These are phyloP conservation scores for Syncerus caffer DNA, from an alignment of 2,797 vertebrate genomes.

Conservation along the genomic window DNA sequence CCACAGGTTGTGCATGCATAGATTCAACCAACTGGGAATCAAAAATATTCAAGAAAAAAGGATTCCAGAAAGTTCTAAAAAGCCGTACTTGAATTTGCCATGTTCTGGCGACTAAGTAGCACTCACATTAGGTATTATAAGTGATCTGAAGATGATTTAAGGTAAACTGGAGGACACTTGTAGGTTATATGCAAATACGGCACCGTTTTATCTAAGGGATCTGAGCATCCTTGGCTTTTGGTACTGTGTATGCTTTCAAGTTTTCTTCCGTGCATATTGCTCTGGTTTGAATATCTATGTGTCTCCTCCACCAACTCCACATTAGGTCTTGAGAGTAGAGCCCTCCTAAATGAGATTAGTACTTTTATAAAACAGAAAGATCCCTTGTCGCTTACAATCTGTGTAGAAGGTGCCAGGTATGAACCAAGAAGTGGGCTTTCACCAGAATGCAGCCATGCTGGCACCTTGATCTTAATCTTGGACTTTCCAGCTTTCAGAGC, in stretches of 20 bases:
- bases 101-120: neutral
- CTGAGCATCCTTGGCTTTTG: neutral
- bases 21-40: neutral
- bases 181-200: neutral
- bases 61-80: neutral
- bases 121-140: neutral
- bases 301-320: neutral
- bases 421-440: neutral
- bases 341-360: neutral
- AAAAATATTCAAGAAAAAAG: neutral
- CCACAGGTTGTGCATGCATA: neutral
- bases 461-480: neutral
- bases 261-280: neutral
- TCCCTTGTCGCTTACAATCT: neutral
- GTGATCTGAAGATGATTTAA: neutral
- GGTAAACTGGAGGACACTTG: neutral
- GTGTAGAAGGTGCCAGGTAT: neutral
- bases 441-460: neutral
- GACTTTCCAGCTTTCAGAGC: neutral
- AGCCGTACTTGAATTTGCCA: neutral
- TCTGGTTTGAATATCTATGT: neutral
- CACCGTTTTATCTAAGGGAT: neutral
- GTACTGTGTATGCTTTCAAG: neutral
- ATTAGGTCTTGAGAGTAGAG: neutral
- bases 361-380: neutral